Evolutionary conservation across 2,888 invertebrate genomes (phyloP).

Genomic region (Pherbina coryleti): DNA sequence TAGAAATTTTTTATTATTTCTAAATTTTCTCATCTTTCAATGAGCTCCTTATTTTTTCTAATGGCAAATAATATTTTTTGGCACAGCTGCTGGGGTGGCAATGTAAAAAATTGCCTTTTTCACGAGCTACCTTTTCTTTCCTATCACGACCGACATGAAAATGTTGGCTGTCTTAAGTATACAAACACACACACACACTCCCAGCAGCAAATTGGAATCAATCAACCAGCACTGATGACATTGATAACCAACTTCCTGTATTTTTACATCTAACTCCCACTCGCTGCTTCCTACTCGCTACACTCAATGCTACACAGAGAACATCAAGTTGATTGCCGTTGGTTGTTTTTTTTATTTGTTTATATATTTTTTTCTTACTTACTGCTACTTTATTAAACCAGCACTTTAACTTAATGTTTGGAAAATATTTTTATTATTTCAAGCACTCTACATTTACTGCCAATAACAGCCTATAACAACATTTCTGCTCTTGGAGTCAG

Average conservation of each 20-base stretch:
- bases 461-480: not conserved
- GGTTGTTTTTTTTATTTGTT: no score
- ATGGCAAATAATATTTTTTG: no score
- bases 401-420: slow-evolving; percentile 19
- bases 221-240: slow-evolving; percentile 8
- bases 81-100: no score
- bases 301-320: not conserved
- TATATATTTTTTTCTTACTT: not conserved
- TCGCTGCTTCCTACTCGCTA: not conserved
- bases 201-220: slow-evolving; percentile 5
- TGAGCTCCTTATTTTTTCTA: no score
- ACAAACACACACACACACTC: not conserved
- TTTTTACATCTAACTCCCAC: not conserved
- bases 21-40: no score
- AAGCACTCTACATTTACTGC: not conserved
- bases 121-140: no score
- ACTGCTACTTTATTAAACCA: not conserved
- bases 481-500: not conserved
- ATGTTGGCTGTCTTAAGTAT: not conserved
- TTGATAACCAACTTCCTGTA: not conserved
- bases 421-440: slow-evolving; percentile 12
- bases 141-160: no score
- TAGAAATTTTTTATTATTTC: no score
- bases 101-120: no score
- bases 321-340: no score